Percentiles rank a stretch among this genome's conserved stretches.
Conservation (phyloP, 2,888 invertebrate species). For the Apomyelois bistriatella region DNA sequence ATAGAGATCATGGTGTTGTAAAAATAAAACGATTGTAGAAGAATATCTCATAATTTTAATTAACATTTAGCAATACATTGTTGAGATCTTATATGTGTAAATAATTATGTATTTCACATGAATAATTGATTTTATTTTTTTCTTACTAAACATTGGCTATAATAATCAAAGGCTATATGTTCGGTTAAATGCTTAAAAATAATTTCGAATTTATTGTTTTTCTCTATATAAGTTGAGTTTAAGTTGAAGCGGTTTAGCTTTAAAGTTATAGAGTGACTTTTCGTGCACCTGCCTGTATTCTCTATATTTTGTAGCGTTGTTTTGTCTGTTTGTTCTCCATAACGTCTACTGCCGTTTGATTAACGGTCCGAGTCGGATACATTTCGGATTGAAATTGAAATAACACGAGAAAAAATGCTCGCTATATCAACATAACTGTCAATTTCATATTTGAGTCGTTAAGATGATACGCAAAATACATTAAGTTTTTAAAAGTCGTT, state of each 20-base stretch:
- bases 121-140: too few species aligned
- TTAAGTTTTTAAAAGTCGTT: constrained; percentile 24
- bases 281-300: not conserved
- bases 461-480: constrained; percentile 18
- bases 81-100: too few species aligned
- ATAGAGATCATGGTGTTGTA: constrained; percentile 15
- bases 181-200: too few species aligned
- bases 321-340: constrained; percentile 21
- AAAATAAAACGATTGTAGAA: not conserved
- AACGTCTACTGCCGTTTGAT: constrained; percentile 30
- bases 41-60: not conserved
- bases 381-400: constrained; percentile 24
- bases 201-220: too few species aligned
- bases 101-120: too few species aligned
- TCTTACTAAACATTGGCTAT: too few species aligned
- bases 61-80: too few species aligned
- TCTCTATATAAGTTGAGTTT: too few species aligned
- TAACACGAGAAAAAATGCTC: constrained; percentile 25
- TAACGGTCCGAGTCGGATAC: constrained; percentile 35
- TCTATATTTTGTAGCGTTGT: not conserved
- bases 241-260: too few species aligned
- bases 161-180: too few species aligned
- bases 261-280: too few species aligned
- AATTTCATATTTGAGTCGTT: constrained; percentile 17
- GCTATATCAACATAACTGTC: constrained; percentile 27